Evolutionary conservation across 2,797 vertebrate species (phyloP), one percentile per base, ranked within the genome.

Genomic region (Esox masquinongy): DNA sequence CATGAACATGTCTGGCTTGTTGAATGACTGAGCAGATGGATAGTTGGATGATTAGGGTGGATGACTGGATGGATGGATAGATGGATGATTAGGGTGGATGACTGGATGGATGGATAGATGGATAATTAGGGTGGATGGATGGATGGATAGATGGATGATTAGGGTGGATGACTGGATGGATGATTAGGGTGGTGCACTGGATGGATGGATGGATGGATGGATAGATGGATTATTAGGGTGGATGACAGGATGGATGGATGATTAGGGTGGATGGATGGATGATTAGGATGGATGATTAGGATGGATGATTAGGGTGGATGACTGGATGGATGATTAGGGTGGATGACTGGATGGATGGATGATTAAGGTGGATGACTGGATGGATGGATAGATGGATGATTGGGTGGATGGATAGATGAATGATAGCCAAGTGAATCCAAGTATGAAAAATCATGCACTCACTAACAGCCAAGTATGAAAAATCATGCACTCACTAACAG

Each of bases 241-340:
- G 75, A 80, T 83, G 68, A 74, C 9, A 17, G 51, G 51, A 15
- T 64, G 61, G n/a, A 43, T 3, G 43, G n/a, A 39, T 39, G 29
- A n/a, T n/a, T n/a, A 73, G 50, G 71, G 70, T 12, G 77, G 31
- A 74, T 72, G 80, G 70, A 71, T 59, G 70, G 79, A 70, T 80
- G 83, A n/a, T n/a, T n/a, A n/a, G 29, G 29, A 31, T 31, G 80
- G 51, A 31, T 31, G 29, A 31, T 31, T 31, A 78, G 80, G 72
- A 77, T 80, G 77, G 80, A 86, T 84, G 79, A 43, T 34, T 59
- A n/a, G n/a, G n/a, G n/a, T n/a, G n/a, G n/a, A n/a, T n/a, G 71
- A 29, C 75, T 43, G 1, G 75, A 80, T 83, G 68, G 76, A 69
- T 81, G 75, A 51, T 75, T 68, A 1, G 16, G 29, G 78, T 82